Percentiles rank a stretch among this genome's conserved stretches.
phyloP scores from a whole-genome alignment of 2,797 vertebrate genomes.

The Leptoclinus maculatus region DNA sequence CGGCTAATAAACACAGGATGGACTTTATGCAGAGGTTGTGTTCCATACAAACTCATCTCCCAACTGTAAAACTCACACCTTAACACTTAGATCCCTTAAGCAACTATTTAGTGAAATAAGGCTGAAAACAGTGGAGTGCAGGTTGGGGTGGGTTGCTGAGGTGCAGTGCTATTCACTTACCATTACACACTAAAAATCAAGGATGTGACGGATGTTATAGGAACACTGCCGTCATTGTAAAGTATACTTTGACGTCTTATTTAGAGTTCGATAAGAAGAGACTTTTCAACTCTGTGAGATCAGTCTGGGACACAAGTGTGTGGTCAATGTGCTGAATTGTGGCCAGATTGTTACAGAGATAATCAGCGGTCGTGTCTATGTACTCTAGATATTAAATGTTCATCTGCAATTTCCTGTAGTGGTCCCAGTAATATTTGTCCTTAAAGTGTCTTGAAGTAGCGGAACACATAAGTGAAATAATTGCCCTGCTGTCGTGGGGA shows the following conservation, averaged over 20 bases:
- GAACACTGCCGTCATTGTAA: neutral
- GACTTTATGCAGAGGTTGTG: neutral
- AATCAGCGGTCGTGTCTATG: no score
- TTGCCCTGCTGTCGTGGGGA: no score
- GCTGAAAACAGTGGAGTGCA: no score
- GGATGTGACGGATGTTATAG: slow-evolving; percentile 48
- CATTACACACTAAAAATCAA: slow-evolving; percentile 36
- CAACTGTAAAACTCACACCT: neutral
- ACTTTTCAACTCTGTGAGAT: neutral
- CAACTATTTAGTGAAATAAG: neutral
- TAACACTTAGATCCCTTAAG: neutral
- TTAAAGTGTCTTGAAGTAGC: no score
- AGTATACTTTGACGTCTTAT: neutral
- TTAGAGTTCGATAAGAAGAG: neutral
- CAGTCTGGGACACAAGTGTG: neutral
- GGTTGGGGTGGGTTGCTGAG: slow-evolving; percentile 5
- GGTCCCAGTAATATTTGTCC: no score
- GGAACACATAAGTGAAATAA: no score
- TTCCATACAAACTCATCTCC: neutral
- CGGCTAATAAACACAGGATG: neutral
- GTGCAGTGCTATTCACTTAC: neutral
- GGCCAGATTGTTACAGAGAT: neutral
- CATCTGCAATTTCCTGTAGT: no score
- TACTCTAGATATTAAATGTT: no score
- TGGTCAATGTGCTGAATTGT: neutral